Base-by-base conservation (phyloP, 2,888 invertebrate species). In the Ormyrus rosae region DNA sequence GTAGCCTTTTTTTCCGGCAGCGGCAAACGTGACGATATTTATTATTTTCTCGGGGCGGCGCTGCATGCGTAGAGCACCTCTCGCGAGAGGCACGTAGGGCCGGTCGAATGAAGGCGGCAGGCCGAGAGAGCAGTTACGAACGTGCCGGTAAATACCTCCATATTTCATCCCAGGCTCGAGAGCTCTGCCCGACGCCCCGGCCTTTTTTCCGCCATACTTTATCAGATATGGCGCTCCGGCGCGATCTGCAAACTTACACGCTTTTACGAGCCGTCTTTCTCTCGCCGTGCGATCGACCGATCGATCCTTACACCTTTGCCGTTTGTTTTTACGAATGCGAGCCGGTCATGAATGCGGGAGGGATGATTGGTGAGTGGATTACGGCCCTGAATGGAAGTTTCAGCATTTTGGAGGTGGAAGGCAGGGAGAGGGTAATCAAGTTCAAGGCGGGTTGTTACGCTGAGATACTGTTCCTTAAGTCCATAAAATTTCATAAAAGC, bases 21-120 rank as follows among this genome's bases (percentile, higher is more conserved):
- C 60, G 63, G 78, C 71, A 65, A 73, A 74, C 77, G 73, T 81
- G 78, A 78, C 69, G 71, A 71, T 81, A 81, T 81, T 81, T 81
- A 81, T 81, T 70, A 78, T 78, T 76, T 81, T 73, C 64, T 51
- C 63, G 13, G 13, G 13, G 13, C 13, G 13, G 13, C 13, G 53
- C 45, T 58, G 61, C 68, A 64, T 65, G 72, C 55, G 50, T 45
- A 67, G 63, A 9, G 13, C 11, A 34, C 19, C 6, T 34, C 8
- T 55, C 45, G 0, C 5, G n/a, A n/a, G 74, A 58, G 60, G 77
- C 56, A 73, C 76, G 75, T 75, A 75, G 70, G 72, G n/a, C 63
- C 75, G 80, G 50, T 46, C 67, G 51, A 6, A 19, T 3, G n/a
- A 46, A 11, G 19, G 10, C n/a, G 34, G 65, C 13, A 13, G 6